Evolutionary conservation across 2,888 invertebrate species (phyloP).

Genomic region (Plemyria rubiginata): DNA sequence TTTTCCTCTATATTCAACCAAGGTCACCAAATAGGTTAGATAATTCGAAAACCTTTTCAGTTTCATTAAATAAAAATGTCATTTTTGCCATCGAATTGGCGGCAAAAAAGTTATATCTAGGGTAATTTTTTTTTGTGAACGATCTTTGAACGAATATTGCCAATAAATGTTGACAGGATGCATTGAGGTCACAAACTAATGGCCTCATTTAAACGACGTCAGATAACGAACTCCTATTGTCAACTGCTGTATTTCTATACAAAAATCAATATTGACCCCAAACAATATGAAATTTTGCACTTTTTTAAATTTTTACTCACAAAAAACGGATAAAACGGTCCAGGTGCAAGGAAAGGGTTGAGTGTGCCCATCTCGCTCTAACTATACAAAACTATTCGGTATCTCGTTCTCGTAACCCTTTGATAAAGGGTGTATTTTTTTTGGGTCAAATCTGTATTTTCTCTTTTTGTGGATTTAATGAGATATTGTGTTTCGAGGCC

Average conservation of each 20-base stretch:
- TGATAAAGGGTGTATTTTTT: conserved; percentile 71
- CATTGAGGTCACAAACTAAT: conserved; percentile 64
- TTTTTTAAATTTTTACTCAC: conserved; percentile 74
- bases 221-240: conserved; percentile 80
- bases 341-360: conserved; percentile 82
- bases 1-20: too few species aligned
- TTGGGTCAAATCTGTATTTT: conserved; percentile 82
- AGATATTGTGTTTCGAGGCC: conserved; percentile 78
- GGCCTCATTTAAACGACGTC: conserved; percentile 65
- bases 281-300: conserved; percentile 78
- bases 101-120: background rate
- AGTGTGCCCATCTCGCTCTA: conserved; percentile 54
- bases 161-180: conserved; percentile 47
- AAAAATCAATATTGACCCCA: conserved; percentile 82
- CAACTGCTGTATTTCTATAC: conserved; percentile 56
- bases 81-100: too few species aligned
- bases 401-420: conserved; percentile 74
- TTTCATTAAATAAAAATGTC: too few species aligned
- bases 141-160: conserved; percentile 19
- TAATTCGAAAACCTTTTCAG: too few species aligned
- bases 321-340: conserved; percentile 65
- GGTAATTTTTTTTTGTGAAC: conserved; percentile 16
- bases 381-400: conserved; percentile 32
- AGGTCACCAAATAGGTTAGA: too few species aligned
- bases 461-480: conserved; percentile 75